Conservation (phyloP, 1,140 invertebrate genomes). For the Drosophila sproati region DNA sequence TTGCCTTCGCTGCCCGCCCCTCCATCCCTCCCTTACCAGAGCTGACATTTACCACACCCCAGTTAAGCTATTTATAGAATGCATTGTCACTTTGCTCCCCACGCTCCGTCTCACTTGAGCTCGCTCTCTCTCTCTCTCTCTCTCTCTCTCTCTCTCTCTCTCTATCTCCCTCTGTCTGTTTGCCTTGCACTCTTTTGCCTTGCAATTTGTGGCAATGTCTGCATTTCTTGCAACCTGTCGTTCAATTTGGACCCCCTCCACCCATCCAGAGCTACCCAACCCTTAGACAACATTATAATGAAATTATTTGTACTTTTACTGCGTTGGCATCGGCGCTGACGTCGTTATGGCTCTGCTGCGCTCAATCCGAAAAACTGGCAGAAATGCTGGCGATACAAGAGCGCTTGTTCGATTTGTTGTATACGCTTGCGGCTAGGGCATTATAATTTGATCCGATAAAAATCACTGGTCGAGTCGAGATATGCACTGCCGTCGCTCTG, state of each 20-base stretch:
- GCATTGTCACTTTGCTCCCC: constrained; percentile 62
- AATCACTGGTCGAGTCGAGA: too few relatives aligned
- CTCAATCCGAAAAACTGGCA: constrained; percentile 33
- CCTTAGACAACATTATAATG: constrained; percentile 67
- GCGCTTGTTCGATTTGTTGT: constrained; percentile 60
- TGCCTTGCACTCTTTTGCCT: background rate
- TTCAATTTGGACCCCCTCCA: background rate
- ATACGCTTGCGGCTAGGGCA: too few relatives aligned
- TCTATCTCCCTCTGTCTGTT: constrained; percentile 29
- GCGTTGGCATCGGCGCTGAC: constrained; percentile 5
- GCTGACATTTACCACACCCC: constrained; percentile 24
- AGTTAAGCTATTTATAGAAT: constrained; percentile 67
- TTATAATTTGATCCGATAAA: too few relatives aligned
- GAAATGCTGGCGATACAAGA: background rate
- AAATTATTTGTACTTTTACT: constrained; percentile 79
- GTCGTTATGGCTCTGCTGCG: constrained; percentile 22
- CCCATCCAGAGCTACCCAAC: background rate
- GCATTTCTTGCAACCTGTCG: constrained; percentile 39
- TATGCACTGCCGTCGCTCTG: too few relatives aligned
- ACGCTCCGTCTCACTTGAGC: constrained; percentile 23
- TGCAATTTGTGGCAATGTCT: constrained; percentile 8
- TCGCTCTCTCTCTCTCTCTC: constrained; percentile 27
- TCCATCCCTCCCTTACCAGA: background rate
- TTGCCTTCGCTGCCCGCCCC: background rate
- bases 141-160: constrained; percentile 10